phyloP scores from a whole-genome alignment of 2,888 invertebrate genomes.

The Leptinotarsa haldemani region DNA sequence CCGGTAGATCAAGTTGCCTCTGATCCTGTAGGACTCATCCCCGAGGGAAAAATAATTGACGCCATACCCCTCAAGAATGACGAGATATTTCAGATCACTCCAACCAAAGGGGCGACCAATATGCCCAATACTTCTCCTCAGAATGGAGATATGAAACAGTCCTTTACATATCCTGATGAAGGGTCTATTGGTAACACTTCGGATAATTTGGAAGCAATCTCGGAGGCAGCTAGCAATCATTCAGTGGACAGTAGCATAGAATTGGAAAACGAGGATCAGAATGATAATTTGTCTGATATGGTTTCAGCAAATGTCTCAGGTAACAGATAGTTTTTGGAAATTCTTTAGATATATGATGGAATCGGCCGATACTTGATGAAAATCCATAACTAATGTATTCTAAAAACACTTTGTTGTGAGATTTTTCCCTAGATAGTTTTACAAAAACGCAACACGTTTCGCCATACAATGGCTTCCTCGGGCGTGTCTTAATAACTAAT shows the following conservation, averaged over 20 bases:
- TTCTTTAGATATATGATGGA: too few relatives aligned
- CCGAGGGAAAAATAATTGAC: conserved; percentile 72
- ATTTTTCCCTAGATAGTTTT: too few relatives aligned
- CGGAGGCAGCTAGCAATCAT: conserved; percentile 95
- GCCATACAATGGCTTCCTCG: too few relatives aligned
- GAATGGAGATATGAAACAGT: conserved; percentile 50
- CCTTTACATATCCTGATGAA: conserved; percentile 92
- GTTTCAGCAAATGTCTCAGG: conserved; percentile 96
- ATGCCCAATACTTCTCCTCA: conserved; percentile 41
- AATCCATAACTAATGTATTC: too few relatives aligned
- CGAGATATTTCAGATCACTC: conserved; percentile 44
- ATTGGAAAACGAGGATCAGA: conserved; percentile 88
- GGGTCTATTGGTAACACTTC: conserved; percentile 92
- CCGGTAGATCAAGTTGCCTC: conserved; percentile 68
- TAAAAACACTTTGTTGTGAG: too few relatives aligned
- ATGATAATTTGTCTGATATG: conserved; percentile 97
- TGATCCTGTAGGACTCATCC: conserved; percentile 67
- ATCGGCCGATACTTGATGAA: too few relatives aligned
- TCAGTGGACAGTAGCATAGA: conserved; percentile 93
- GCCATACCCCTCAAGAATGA: conserved; percentile 57
- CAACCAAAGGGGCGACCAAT: conserved; percentile 36
- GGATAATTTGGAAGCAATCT: conserved; percentile 94
- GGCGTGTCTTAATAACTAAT: too few relatives aligned
- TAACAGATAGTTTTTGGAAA: neutral
- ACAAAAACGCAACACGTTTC: too few relatives aligned